Base-by-base conservation (phyloP, 2,113 vertebrate genomes). In the Halichoeres trimaculatus region DNA sequence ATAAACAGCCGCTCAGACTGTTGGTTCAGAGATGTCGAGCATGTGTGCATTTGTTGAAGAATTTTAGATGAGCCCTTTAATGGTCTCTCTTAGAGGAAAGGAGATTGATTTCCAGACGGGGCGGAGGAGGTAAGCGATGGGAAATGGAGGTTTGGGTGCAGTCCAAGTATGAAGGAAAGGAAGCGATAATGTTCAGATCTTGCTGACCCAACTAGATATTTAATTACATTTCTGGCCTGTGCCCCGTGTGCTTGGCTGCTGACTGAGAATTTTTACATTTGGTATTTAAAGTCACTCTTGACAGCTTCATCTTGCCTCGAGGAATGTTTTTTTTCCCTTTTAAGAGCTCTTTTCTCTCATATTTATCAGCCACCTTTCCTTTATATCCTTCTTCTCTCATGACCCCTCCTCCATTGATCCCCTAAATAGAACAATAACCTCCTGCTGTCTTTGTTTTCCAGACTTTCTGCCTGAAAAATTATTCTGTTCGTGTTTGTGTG, bases 131-230 rank as follows among this genome's bases (percentile, higher is more conserved):
- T 62, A 24, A 61, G 61, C 35, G 36, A 62, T 48, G 66, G 17
- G 61, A 64, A 67, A 64, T 73, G 73, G 38, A 58, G 52, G 71
- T 74, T 74, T 70, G 80, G 72, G 48, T 62, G 22, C 13, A 34
- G 14, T 68, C 76, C 80, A 77, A 47, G 53, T 61, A 45, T 50
- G 62, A 84, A 78, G 53, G 48, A 62, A 68, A 19, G 70, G 67
- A 87, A 74, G 52, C 65, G 22, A 63, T 85, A 52, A 51, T 19
- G 17, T 83, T 89, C 24, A 69, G 61, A 78, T 89, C 58, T 70
- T 88, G 88, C 90, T 90, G 89, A 91, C 74, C 54, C 56, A 70
- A 68, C 79, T 65, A 57, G 76, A 88, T 91, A 85, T 91, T 83
- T 90, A 85, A 92, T 93, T 85, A 82, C 74, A 50, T 87, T 85